Evolutionary conservation across 2,113 vertebrate species (phyloP).

Genomic region (Saimiri boliviensis): DNA sequence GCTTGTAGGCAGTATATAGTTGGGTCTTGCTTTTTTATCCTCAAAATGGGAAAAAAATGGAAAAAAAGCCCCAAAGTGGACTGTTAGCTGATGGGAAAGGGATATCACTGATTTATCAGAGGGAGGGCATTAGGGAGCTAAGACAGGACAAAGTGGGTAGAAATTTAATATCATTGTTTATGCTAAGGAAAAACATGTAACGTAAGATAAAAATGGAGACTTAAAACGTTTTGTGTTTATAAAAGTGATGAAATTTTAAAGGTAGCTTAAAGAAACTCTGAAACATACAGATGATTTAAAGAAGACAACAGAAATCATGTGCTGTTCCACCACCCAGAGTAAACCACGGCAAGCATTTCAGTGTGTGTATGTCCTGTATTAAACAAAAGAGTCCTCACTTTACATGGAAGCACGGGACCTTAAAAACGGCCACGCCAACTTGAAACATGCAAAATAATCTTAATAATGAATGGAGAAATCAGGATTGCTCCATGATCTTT

Average conservation of each 20-base stretch:
- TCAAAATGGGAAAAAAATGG: background rate
- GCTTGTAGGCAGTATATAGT: background rate
- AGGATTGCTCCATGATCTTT: background rate
- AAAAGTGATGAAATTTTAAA: background rate
- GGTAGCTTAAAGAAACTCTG: background rate
- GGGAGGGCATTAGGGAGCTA: background rate
- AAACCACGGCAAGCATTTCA: background rate
- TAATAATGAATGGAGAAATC: background rate
- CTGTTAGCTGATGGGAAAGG: background rate
- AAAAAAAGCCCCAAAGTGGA: background rate
- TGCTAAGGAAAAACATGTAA: background rate
- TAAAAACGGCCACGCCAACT: background rate
- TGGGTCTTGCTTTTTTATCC: background rate
- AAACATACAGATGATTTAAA: background rate
- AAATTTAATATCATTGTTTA: background rate
- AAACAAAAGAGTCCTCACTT: background rate
- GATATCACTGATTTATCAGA: background rate
- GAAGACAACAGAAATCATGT: background rate
- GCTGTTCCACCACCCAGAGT: background rate
- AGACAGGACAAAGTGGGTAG: background rate
- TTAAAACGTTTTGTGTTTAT: background rate
- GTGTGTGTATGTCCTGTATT: background rate
- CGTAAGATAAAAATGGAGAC: background rate
- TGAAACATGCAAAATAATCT: background rate
- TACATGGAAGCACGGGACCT: too few relatives aligned